Percentiles rank a stretch among this genome's conserved stretches.
phyloP scores from a whole-genome alignment of 2,888 invertebrate genomes.

The Ligdia adustata region DNA sequence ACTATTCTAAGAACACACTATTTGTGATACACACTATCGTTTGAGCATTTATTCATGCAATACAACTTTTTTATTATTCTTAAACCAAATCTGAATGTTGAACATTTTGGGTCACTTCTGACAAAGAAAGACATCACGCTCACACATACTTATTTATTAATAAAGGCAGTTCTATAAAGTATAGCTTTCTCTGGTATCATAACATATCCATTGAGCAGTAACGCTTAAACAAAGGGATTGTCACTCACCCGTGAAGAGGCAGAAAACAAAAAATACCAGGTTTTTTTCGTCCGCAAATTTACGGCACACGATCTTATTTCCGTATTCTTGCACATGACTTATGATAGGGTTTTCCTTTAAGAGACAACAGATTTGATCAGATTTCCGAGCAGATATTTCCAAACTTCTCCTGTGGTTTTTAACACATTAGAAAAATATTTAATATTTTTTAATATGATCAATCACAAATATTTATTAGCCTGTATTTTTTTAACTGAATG shows the following conservation, averaged over 20 bases:
- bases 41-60: not conserved
- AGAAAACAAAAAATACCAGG: conserved; percentile 19
- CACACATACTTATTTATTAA: no score
- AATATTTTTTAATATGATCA: no score
- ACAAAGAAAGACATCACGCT: not conserved
- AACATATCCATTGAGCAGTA: conserved; percentile 31
- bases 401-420: no score
- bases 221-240: conserved; percentile 31
- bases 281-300: conserved; percentile 48
- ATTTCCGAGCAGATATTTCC: no score
- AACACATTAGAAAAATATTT: no score
- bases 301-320: conserved; percentile 53
- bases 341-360: conserved; percentile 28
- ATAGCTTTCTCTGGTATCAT: not conserved
- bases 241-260: conserved; percentile 33
- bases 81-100: not conserved
- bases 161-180: not conserved
- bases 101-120: not conserved
- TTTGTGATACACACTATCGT: no score
- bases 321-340: conserved; percentile 28
- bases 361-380: no score
- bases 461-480: no score
- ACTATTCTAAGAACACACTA: no score
- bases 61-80: not conserved
- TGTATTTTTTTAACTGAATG: no score